These are phyloP conservation scores for Vicugna pacos DNA, from an alignment of 2,113 vertebrate species.

Conservation along the genomic window DNA sequence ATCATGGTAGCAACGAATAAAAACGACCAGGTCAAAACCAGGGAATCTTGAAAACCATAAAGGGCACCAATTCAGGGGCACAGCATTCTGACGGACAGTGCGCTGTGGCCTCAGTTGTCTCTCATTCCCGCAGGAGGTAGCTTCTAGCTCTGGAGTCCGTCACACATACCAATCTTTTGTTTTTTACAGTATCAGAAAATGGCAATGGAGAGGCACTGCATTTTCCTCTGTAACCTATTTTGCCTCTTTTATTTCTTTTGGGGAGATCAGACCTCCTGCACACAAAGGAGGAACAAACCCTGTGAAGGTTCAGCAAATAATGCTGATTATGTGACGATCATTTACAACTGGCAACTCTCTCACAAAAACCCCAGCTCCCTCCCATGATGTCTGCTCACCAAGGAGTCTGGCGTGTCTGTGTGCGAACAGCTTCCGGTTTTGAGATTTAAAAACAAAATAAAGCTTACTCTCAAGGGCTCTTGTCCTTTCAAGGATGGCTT, in stretches of 20 bases:
- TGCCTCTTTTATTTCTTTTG: neutral
- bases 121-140: neutral
- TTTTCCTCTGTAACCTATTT: conserved; percentile 1
- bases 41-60: neutral
- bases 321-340: neutral
- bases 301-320: neutral
- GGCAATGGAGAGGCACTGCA: neutral
- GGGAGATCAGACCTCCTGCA: neutral
- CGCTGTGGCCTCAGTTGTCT: neutral
- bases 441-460: conserved; percentile 70
- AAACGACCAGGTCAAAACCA: neutral
- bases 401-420: neutral
- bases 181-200: neutral
- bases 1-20: neutral
- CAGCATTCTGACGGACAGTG: neutral
- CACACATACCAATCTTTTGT: neutral
- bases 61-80: neutral
- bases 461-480: conserved; percentile 52
- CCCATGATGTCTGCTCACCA: neutral
- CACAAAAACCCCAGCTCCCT: neutral
- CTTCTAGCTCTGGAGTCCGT: neutral
- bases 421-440: conserved; percentile 38
- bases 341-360: neutral
- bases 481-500: conserved; percentile 51
- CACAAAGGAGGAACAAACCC: conserved; percentile 1